Conservation (phyloP, 2,888 invertebrate genomes). For the Sialis lutaria region DNA sequence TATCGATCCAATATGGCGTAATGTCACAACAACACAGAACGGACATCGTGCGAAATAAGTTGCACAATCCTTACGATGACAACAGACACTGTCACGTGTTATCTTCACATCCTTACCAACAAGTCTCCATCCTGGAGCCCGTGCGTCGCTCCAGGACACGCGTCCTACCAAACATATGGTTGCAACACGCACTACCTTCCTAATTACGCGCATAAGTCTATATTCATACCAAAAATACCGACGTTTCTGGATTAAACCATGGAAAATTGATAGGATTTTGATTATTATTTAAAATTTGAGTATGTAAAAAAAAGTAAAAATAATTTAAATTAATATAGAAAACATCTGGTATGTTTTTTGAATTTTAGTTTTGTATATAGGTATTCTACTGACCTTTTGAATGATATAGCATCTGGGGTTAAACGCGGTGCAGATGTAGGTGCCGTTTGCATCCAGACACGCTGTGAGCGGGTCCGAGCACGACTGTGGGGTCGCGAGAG, state of each 20-base stretch:
- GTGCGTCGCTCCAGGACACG: not conserved
- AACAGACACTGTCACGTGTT: too few species aligned
- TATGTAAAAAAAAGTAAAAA: too few species aligned
- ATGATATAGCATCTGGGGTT: constrained; percentile 45
- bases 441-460: constrained; percentile 34
- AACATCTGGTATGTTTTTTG: constrained; percentile 1
- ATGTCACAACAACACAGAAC: constrained; percentile 3
- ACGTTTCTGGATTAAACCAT: too few species aligned
- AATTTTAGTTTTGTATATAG: too few species aligned
- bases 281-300: too few species aligned
- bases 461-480: constrained; percentile 23
- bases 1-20: constrained; percentile 15
- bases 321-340: too few species aligned
- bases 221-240: too few species aligned
- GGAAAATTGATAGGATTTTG: too few species aligned
- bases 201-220: too few species aligned
- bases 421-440: constrained; percentile 43
- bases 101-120: too few species aligned
- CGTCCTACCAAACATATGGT: not conserved
- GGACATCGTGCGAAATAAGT: not conserved
- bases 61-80: too few species aligned
- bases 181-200: not conserved
- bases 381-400: constrained; percentile 29
- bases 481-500: constrained; percentile 5
- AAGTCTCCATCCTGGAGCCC: not conserved